Conservation (phyloP, 2,888 invertebrate species). For the Liopterus haemorrhoidalis region DNA sequence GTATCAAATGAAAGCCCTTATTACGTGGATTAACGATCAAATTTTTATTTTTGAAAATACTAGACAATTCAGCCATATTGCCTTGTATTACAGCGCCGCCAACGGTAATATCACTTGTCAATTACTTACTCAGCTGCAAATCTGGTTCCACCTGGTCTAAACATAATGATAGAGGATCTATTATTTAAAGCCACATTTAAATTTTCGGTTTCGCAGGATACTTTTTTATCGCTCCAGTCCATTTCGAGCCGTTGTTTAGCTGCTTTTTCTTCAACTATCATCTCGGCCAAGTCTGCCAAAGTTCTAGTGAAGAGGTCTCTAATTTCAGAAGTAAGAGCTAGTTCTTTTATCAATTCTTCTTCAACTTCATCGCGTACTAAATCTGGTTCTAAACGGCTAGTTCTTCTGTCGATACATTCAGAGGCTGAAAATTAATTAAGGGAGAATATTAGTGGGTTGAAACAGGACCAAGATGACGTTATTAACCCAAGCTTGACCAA, state of each 20-base stretch:
- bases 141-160: constrained; percentile 73
- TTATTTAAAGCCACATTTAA: constrained; percentile 63
- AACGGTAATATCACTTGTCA: neutral
- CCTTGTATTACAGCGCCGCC: neutral
- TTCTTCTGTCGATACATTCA: constrained; percentile 67
- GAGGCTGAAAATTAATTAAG: constrained; percentile 45
- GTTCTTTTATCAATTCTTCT: constrained; percentile 70
- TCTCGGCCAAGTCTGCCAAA: constrained; percentile 61
- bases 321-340: constrained; percentile 64
- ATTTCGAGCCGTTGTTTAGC: constrained; percentile 78
- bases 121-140: constrained; percentile 65
- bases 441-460: too few species aligned
- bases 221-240: constrained; percentile 87
- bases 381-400: constrained; percentile 65
- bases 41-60: neutral
- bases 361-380: constrained; percentile 70
- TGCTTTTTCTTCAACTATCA: constrained; percentile 67
- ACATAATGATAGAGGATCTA: constrained; percentile 64
- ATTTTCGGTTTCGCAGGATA: constrained; percentile 71
- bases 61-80: constrained; percentile 2
- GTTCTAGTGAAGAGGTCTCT: constrained; percentile 57
- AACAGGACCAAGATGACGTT: neutral
- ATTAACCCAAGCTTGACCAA: too few species aligned
- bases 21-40: neutral
- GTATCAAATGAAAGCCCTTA: too few species aligned